A percentile compares a stretch with the other conserved stretches of the same genome.
Evolutionary conservation across 2,797 vertebrate species (phyloP).

Genomic region (Clarias platycephalus): DNA sequence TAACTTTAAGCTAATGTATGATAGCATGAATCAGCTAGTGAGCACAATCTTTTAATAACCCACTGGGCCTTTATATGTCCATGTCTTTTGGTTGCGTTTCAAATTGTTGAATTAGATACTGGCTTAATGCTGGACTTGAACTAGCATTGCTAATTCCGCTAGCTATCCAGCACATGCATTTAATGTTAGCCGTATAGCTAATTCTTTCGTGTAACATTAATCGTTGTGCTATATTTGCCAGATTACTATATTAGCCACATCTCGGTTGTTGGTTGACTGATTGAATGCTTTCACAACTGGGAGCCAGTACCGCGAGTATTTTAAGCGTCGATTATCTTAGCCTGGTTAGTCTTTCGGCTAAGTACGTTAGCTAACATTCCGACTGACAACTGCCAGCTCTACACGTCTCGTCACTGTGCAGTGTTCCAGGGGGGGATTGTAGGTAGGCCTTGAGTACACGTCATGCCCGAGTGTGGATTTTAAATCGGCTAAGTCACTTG

Average conservation of each 20-base stretch:
- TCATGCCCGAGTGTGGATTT: conserved; percentile 4
- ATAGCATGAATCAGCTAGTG: not conserved
- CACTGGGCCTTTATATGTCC: not conserved
- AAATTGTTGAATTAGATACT: not conserved
- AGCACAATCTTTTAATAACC: not conserved
- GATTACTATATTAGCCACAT: not conserved
- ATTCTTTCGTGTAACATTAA: not conserved
- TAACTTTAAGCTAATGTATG: conserved; percentile 5
- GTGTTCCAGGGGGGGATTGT: not conserved
- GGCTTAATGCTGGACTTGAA: not conserved
- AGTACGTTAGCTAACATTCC: not conserved
- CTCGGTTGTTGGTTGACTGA: not conserved
- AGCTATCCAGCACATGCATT: not conserved
- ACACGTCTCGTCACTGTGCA: not conserved
- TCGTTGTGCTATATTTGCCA: not conserved
- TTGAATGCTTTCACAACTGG: not conserved
- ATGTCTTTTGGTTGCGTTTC: not conserved
- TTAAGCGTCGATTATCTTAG: not conserved
- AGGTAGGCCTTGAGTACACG: not conserved
- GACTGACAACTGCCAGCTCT: conserved; percentile 3
- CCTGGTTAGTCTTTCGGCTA: not conserved
- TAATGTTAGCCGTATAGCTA: not conserved
- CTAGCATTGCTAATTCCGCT: not conserved
- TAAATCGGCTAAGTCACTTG: not conserved
- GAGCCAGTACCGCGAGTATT: not conserved